Percentiles rank a stretch among this genome's conserved stretches.
Conservation (phyloP, 2,888 invertebrate species). For the Ecliptopera silaceata region DNA sequence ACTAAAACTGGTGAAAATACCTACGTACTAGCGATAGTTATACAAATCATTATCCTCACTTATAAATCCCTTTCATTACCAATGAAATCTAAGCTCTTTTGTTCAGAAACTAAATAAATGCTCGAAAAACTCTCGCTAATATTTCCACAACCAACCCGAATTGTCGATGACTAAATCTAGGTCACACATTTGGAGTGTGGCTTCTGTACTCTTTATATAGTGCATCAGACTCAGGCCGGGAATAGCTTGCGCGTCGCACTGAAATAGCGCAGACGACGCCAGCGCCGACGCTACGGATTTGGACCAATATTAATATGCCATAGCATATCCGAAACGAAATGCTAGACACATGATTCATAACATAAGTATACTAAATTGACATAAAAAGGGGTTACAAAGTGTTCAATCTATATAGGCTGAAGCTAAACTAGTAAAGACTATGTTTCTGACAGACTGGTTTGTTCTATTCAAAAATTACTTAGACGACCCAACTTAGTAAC, state of each 20-base stretch:
- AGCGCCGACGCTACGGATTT: constrained; percentile 52
- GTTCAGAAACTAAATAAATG: no score
- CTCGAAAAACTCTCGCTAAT: not conserved
- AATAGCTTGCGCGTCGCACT: constrained; percentile 50
- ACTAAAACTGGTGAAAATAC: no score
- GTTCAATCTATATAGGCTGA: no score
- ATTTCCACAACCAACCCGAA: not conserved
- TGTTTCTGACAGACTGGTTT: no score
- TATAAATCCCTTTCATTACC: no score
- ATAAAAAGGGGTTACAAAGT: no score
- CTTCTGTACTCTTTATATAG: constrained; percentile 25
- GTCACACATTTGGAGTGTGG: constrained; percentile 24
- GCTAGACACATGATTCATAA: constrained; percentile 50
- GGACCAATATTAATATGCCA: constrained; percentile 63
- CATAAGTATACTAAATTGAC: no score
- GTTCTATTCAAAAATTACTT: constrained; percentile 1
- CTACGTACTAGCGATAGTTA: no score
- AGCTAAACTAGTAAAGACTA: no score
- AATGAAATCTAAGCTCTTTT: no score
- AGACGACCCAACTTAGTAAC: not conserved
- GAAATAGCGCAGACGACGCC: constrained; percentile 67
- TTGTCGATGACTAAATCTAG: constrained; percentile 19
- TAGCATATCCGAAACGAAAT: constrained; percentile 47
- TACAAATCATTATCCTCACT: no score
- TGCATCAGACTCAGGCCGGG: constrained; percentile 47